phyloP scores from a whole-genome alignment of 1,140 invertebrate species.

The Lepidotrigona ventralis region DNA sequence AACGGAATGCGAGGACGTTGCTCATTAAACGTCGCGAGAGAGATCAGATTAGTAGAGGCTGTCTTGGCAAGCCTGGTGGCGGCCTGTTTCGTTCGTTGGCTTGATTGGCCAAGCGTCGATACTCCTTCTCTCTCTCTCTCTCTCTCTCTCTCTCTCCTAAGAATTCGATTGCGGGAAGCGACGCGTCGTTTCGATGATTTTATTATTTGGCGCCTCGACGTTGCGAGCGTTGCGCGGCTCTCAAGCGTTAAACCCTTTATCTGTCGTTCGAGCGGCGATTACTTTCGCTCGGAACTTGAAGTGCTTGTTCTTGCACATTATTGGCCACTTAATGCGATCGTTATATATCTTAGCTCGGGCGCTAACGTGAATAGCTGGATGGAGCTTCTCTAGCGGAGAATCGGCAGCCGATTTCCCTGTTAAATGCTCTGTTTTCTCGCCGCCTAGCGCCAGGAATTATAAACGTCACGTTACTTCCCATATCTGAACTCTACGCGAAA shows the following conservation, averaged over 20 bases:
- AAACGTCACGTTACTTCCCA: too few species aligned
- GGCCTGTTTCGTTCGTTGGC: constrained; percentile 45
- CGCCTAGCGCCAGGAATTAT: too few species aligned
- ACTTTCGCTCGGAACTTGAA: constrained; percentile 9
- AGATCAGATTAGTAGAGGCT: constrained; percentile 68
- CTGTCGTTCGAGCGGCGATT: constrained; percentile 6
- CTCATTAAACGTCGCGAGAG: constrained; percentile 69
- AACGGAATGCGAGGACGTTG: constrained; percentile 66
- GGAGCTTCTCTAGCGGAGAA: background rate
- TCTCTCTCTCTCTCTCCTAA: constrained; percentile 32
- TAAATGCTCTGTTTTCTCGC: background rate
- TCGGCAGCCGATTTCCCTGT: too few species aligned
- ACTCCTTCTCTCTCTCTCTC: background rate
- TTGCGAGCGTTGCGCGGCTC: constrained; percentile 7
- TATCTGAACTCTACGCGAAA: too few species aligned
- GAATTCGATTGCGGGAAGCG: constrained; percentile 42
- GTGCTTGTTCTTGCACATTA: constrained; percentile 18
- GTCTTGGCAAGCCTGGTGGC: constrained; percentile 47
- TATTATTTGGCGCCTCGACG: constrained; percentile 56
- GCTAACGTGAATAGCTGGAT: background rate
- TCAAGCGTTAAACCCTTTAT: constrained; percentile 19
- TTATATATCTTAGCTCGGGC: background rate
- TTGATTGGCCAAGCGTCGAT: constrained; percentile 49
- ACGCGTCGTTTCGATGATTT: constrained; percentile 48
- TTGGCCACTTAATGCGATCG: constrained; percentile 16